phyloP scores from a whole-genome alignment of 2,797 vertebrate species.

The Cynodonichthys magdalenae region DNA sequence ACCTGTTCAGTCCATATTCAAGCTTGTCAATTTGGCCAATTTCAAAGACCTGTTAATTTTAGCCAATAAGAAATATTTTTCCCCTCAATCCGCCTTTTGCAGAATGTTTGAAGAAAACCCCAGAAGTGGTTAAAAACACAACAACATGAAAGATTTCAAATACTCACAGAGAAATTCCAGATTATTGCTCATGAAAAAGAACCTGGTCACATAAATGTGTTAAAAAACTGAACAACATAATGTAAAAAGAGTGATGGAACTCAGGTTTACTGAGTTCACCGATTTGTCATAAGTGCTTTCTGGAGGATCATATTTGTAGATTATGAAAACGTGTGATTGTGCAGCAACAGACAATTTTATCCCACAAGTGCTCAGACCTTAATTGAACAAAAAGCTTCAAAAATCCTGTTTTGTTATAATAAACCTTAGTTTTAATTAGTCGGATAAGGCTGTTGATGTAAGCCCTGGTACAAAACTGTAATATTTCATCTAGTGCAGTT shows the following conservation, averaged over 20 bases:
- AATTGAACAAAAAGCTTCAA: not conserved
- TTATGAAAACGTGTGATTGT: not conserved
- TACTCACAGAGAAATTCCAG: constrained; percentile 17
- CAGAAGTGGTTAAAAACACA: constrained; percentile 33
- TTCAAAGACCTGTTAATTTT: constrained; percentile 69
- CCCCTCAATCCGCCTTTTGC: constrained; percentile 36
- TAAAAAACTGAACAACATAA: constrained; percentile 38
- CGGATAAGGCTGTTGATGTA: not conserved
- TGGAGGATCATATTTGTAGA: not conserved
- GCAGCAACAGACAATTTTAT: not conserved
- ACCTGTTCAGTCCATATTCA: constrained; percentile 51
- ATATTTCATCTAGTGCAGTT: not conserved
- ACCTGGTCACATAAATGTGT: constrained; percentile 37
- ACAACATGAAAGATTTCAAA: constrained; percentile 29
- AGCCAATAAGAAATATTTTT: constrained; percentile 36
- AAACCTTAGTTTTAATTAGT: not conserved
- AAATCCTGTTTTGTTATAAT: not conserved
- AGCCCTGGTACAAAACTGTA: not conserved
- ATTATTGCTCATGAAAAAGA: constrained; percentile 19
- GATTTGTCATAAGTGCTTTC: not conserved
- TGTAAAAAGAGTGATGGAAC: constrained; percentile 32
- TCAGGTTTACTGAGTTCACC: not conserved
- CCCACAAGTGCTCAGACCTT: not conserved
- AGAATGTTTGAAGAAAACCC: constrained; percentile 41
- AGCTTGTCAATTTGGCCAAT: constrained; percentile 59